Percentiles rank a stretch among this genome's conserved stretches.
Conservation (phyloP, 2,113 vertebrate genomes). For the Candoia aspera region DNA sequence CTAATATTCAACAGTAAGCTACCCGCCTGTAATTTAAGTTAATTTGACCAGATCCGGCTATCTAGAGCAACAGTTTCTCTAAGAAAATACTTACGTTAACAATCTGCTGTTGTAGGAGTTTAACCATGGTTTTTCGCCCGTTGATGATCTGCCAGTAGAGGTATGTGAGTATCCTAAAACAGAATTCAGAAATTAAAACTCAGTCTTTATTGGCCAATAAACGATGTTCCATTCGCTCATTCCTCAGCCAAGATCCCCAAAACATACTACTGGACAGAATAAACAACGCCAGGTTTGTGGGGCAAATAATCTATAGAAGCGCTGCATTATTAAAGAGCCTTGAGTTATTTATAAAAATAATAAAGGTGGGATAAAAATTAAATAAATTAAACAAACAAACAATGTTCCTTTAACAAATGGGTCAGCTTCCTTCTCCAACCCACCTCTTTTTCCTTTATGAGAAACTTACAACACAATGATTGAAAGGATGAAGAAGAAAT, state of each 20-base stretch:
- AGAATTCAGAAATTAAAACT: slow-evolving; percentile 3
- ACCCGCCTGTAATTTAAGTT: background rate
- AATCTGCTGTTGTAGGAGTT: slow-evolving; percentile 80
- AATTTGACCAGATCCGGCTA: background rate
- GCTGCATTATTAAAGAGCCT: background rate
- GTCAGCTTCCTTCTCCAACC: fast-evolving
- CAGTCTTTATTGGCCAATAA: background rate
- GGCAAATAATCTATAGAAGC: background rate
- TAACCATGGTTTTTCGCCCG: slow-evolving; percentile 81
- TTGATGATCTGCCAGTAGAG: slow-evolving; percentile 87
- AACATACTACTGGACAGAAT: background rate
- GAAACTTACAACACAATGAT: slow-evolving; percentile 83
- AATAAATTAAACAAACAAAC: too few species aligned
- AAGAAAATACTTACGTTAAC: slow-evolving; percentile 80
- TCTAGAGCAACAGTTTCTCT: background rate
- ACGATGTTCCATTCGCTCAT: too few species aligned
- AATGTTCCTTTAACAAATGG: background rate
- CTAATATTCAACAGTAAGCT: background rate
- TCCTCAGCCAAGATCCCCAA: background rate
- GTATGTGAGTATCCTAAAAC: slow-evolving; percentile 82
- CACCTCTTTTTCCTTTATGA: background rate
- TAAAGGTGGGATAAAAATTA: too few species aligned
- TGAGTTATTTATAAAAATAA: too few species aligned
- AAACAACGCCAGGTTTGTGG: background rate
- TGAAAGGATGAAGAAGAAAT: slow-evolving; percentile 88